Conservation (phyloP, 1,140 invertebrate genomes). For the Carposina sasakii region DNA sequence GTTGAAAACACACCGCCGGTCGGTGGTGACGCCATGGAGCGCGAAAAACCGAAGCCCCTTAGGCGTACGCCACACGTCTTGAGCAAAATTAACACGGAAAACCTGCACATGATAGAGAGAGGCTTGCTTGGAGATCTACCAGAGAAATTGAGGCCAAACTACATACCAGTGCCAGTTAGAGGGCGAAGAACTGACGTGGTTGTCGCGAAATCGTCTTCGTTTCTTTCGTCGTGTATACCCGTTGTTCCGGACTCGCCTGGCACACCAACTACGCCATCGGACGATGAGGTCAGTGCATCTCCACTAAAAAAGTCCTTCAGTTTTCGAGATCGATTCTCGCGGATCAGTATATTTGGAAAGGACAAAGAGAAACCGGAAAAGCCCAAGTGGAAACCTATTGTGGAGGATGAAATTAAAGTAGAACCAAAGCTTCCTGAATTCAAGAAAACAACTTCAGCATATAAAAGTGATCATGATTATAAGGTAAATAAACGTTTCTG, state of each 20-base stretch:
- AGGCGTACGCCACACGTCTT: conserved; percentile 47
- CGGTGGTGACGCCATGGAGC: conserved; percentile 46
- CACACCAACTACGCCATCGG: conserved; percentile 26
- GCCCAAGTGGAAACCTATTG: conserved; percentile 41
- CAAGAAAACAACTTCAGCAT: conserved; percentile 17
- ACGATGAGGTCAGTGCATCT: conserved; percentile 35
- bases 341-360: conserved; percentile 50
- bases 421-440: conserved; percentile 9
- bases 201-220: conserved; percentile 36
- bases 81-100: conserved; percentile 54
- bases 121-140: conserved; percentile 55
- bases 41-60: conserved; percentile 38
- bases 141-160: conserved; percentile 40
- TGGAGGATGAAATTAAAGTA: conserved; percentile 35
- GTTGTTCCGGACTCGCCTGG: conserved; percentile 36
- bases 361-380: conserved; percentile 42
- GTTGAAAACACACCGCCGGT: conserved; percentile 40
- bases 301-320: conserved; percentile 59
- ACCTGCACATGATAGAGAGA: conserved; percentile 50
- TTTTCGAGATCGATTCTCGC: conserved; percentile 52
- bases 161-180: conserved; percentile 27
- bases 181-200: conserved; percentile 36
- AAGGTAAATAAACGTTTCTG: conserved; percentile 56
- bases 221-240: conserved; percentile 50
- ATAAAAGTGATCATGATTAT: conserved; percentile 36